Evolutionary conservation across 2,797 vertebrate species (phyloP), one percentile per base, ranked within the genome.

Genomic region (Oreochromis grahami): DNA sequence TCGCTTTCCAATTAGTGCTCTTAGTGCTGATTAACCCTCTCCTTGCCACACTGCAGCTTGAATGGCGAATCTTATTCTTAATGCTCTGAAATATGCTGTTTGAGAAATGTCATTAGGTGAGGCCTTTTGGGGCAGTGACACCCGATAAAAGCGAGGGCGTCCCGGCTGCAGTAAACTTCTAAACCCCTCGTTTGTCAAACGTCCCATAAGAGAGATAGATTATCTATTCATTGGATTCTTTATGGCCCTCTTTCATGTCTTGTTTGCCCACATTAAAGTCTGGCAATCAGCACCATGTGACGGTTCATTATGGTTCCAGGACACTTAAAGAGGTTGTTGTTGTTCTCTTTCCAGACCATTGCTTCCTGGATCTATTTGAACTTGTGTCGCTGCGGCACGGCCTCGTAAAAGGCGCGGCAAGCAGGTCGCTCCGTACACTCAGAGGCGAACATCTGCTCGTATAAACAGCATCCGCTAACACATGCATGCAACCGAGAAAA

Each of bases 231-330:
- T 52, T 56, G 78, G 53, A 36, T 81, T 82, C 82, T 90, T 89
- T 88, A 88, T 79, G 83, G 78, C 65, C 63, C 52, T 79, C 91
- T 94, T 93, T 95, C 90, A 93, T 91, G 90, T 94, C 65, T 45
- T 93, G 91, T 94, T 94, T 93, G 91, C 84, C 90, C 92, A 94
- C 94, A 91, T 93, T 90, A 91, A 91, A 92, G 88, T 14, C 52
- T 26, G 1, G 50, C 88, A 85, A 85, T 90, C 87, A 81, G 83
- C 87, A 51, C 84, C 87, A 85, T 86, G 87, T 90, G 90, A 88
- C 9, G 70, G 19, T 83, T 79, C 88, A 77, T 86, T 89, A 80
- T 80, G 26, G 70, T 81, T 72, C 32, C 29, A 60, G 82, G 89
- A 86, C 82, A 81, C 77, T 86, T 45, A 50, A 56, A 74, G 76